Percentiles rank a stretch among this genome's conserved stretches.
These are phyloP conservation scores for Lithophane leautieri DNA, from an alignment of 2,888 invertebrate genomes.

Conservation along the genomic window DNA sequence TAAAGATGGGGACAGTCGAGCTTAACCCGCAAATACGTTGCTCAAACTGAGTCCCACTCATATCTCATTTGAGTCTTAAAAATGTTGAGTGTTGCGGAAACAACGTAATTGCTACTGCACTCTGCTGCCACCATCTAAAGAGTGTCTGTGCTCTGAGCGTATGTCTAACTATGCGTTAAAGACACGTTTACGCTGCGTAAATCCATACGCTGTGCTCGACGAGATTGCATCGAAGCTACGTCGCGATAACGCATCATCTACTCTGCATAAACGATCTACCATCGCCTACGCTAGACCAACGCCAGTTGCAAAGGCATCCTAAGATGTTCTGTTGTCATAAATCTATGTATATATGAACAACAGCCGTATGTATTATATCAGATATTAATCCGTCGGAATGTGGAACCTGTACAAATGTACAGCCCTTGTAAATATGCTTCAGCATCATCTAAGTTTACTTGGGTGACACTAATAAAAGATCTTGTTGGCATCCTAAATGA, in stretches of 20 bases:
- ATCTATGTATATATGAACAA: not conserved
- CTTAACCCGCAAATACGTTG: not conserved
- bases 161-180: not conserved
- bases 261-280: not conserved
- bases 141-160: not conserved
- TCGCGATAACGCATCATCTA: not conserved
- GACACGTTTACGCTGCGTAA: not conserved
- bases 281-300: not conserved
- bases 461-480: slow-evolving; percentile 62
- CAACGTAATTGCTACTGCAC: not conserved
- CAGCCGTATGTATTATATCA: slow-evolving; percentile 37
- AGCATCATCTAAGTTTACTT: slow-evolving; percentile 40
- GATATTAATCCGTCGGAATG: slow-evolving; percentile 34
- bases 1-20: not conserved
- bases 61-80: not conserved
- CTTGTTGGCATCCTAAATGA: slow-evolving; percentile 54
- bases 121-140: not conserved
- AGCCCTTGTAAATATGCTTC: slow-evolving; percentile 65
- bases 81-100: not conserved
- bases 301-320: not conserved
- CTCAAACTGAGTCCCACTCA: not conserved
- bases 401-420: slow-evolving; percentile 66
- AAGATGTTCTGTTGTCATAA: slow-evolving; percentile 9
- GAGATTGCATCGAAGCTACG: not conserved
- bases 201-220: not conserved